phyloP scores from a whole-genome alignment of 2,113 vertebrate species.

The Hiodon tergisus region DNA sequence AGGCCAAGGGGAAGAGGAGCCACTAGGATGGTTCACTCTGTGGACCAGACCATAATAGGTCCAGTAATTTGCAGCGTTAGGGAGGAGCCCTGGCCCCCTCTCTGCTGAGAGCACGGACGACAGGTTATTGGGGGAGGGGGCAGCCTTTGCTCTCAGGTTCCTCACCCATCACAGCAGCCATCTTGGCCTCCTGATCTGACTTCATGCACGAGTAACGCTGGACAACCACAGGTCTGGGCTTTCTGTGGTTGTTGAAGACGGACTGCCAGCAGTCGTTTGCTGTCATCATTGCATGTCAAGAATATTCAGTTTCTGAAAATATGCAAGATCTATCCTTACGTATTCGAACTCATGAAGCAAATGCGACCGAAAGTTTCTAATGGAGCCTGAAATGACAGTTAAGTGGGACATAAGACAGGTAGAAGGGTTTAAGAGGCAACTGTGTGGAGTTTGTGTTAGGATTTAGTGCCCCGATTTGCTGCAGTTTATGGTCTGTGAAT shows the following conservation, averaged over 20 bases:
- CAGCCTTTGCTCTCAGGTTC: constrained; percentile 29
- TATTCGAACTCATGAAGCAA: not conserved
- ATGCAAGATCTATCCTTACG: not conserved
- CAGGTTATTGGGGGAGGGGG: constrained; percentile 5
- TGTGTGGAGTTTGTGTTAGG: constrained; percentile 23
- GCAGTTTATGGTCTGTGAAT: constrained; percentile 26
- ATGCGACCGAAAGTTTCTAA: too few relatives aligned
- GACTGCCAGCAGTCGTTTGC: too few relatives aligned
- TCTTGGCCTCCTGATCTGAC: constrained; percentile 31
- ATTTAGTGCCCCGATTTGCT: constrained; percentile 30
- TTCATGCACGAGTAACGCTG: constrained; percentile 23
- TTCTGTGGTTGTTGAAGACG: not conserved
- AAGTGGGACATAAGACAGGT: constrained; percentile 30
- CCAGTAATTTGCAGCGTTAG: constrained; percentile 43
- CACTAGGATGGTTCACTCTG: not conserved
- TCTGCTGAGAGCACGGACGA: constrained; percentile 25
- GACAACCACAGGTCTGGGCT: constrained; percentile 28
- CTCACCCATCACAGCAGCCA: constrained; percentile 22
- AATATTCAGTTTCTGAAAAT: too few relatives aligned
- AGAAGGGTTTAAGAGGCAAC: constrained; percentile 27
- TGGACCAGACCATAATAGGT: constrained; percentile 35
- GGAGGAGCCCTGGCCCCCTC: constrained; percentile 29
- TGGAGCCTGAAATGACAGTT: constrained; percentile 21
- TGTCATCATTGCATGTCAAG: too few relatives aligned
- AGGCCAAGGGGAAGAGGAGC: constrained; percentile 47